These are phyloP conservation scores for Icerya purchasi DNA, from an alignment of 2,888 invertebrate genomes.

Conservation along the genomic window DNA sequence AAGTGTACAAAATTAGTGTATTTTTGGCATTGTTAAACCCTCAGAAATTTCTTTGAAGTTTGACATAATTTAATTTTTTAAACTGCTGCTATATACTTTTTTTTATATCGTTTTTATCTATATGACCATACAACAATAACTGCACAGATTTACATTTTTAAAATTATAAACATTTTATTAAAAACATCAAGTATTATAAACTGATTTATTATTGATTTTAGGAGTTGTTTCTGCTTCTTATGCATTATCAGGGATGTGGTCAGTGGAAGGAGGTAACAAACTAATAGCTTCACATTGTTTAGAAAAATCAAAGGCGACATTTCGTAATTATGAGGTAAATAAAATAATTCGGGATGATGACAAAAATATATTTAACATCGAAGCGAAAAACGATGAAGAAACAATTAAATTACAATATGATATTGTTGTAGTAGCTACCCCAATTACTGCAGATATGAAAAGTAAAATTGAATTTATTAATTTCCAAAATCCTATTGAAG, in stretches of 20 bases:
- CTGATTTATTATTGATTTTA: too few species aligned
- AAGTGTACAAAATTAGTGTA: too few species aligned
- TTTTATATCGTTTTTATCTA: too few species aligned
- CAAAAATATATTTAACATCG: conserved; percentile 15
- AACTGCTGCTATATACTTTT: too few species aligned
- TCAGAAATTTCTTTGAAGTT: too few species aligned
- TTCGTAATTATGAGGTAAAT: conserved; percentile 25
- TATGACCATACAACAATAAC: too few species aligned
- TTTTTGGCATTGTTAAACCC: too few species aligned
- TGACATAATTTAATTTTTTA: too few species aligned
- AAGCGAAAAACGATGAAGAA: conserved; percentile 1
- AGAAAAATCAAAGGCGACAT: conserved; percentile 25
- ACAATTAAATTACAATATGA: conserved; percentile 26
- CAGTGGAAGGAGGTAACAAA: conserved; percentile 37
- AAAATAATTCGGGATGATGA: conserved; percentile 21
- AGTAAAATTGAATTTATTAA: conserved; percentile 27
- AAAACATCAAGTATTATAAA: too few species aligned
- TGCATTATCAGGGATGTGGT: conserved; percentile 26
- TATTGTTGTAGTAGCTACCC: conserved; percentile 35
- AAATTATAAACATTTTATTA: too few species aligned
- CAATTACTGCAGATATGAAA: conserved; percentile 28
- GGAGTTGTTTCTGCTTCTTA: background rate
- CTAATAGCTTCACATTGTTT: conserved; percentile 26
- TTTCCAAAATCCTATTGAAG: conserved; percentile 24
- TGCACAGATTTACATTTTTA: too few species aligned